Evolutionary conservation across 2,888 invertebrate genomes (phyloP), one percentile per base, ranked within the genome.

Genomic region (Petrolisthes cinctipes): DNA sequence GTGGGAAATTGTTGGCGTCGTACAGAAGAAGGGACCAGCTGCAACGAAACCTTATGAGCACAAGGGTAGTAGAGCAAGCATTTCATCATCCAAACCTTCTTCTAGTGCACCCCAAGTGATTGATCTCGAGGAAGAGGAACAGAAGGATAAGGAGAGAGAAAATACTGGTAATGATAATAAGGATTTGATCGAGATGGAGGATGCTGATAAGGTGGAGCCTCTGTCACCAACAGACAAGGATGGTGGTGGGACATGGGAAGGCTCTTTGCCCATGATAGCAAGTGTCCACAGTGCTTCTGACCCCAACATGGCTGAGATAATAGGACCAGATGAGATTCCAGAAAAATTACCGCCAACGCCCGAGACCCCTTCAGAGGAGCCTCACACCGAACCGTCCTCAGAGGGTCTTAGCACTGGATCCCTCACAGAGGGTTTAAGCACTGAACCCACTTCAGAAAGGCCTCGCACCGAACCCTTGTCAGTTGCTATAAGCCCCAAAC

Each of bases 1-100:
- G 57, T 90, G 90, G 90, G 90, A 90, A 71, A 90, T 90, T 54
- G 90, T 89, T 71, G 90, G 90, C n/a, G 87, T 90, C 0, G 90
- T 90, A 5, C 90, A 90, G 81, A 89, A 86, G 83, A 89, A 89
- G 56, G 84, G 82, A 5, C 82, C 88, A 20, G 51, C 68, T 23
- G n/a, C 82, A 37, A 76, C 23, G 56, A 86, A 68, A 20, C 20
- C 37, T 9, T 37, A 66, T 54, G 82, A 85, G 37, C 68, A 68
- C 57, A 85, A 85, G 68, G 17, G 57, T n/a, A 85, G 71, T 82
- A 6, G 11, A 6, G 11, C 37, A 9, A 53, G 75, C 57, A 5
- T 51, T 3, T 4, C 57, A 53, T 37, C 37, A 37, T 37, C 37
- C 37, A 88, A 88, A 53, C n/a, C 76, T 51, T n/a, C n/a, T n/a